Base-by-base conservation (phyloP, 2,113 vertebrate genomes). In the Pithys albifrons region DNA sequence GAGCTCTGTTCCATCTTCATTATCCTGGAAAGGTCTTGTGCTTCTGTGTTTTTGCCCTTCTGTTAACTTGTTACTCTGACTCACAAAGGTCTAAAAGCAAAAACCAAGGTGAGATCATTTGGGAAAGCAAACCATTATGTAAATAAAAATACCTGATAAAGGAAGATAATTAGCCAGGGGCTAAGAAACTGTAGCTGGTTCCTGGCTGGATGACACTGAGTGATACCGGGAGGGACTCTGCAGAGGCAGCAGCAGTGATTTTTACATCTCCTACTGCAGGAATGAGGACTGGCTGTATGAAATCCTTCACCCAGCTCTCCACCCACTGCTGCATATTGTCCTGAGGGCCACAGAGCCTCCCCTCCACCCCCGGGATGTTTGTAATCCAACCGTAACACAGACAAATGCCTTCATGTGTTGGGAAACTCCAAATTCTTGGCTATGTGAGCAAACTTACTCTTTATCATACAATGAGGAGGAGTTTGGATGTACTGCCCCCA, bases 1-100 rank as follows among this genome's bases (percentile, higher is more conserved):
- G 14, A 98, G 98, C 83, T 98, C 98, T 94, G 95, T 98, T 31
- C 96, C 98, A 24, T 98, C 97, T 62, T 96, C 97, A 28, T 52
- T 95, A 72, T 96, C 95, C 74, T 78, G 91, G 46, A 89, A 31
- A 18, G 94, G 61, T 58, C 70, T 75, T 57, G 48, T 41, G 55
- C 64, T 85, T 88, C 74, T 92, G 49, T 84, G 82, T 1, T 85
- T 95, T 13, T 28, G 83, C 54, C 52, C 20, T 13, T 77, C 84
- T 31, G 77, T 91, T 71, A 95, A 64, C 62, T 88, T 96, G 88
- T 89, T 96, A 85, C 89, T 98, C 91, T 96, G 97, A 85, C 87
- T 96, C 59, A 98, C 84, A 78, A 98, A 98, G 52, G 75, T 94
- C 98, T 98, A 49, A 14, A 72, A 96, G 61, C 20, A 65, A 79